Base-by-base conservation (phyloP, 2,888 invertebrate species). In the Aphodius sticticus region DNA sequence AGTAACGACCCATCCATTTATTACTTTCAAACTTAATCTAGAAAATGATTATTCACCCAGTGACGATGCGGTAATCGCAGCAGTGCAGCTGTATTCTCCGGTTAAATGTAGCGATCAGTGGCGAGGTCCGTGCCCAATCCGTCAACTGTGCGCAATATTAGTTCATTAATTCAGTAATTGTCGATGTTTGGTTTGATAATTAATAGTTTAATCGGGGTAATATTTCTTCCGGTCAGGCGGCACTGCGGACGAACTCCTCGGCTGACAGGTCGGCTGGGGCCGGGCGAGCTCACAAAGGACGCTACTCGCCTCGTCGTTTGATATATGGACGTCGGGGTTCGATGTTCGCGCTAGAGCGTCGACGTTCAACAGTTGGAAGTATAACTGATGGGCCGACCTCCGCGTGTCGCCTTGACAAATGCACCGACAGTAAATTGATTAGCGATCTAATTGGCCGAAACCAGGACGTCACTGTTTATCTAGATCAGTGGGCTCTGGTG, bases 121-220 rank as follows among this genome's bases (percentile, higher is more conserved):
- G 9, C 53, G 7, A 53, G 53, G 53, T 53, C 53, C 53, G 53
- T 1, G 53, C 12, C 12, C 53, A 53, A 53, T 53, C 76, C 53
- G 77, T 77, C 77, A 77, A 80, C 74, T 76, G 76, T 80, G 76
- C 75, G 53, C 78, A 75, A 80, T 80, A 78, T 81, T 74, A 77
- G 81, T 82, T 83, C 82, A 83, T 84, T 83, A 84, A 84, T 84
- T 83, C 80, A 81, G 84, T 84, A 85, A 84, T 86, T 86, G 84
- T 85, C 84, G 84, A 85, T 85, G 84, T 82, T 82, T 83, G 75
- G 82, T 82, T 84, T 83, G 86, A 84, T 84, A 86, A 86, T 87
- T 86, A 87, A 87, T 87, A 87, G 86, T 87, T 86, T 86, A 87
- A 87, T 87, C 85, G 86, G 79, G 79, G 83, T 84, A 83, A 86